Base-by-base conservation (phyloP, 2,797 vertebrate species). In the Catamblyrhynchus diadema region DNA sequence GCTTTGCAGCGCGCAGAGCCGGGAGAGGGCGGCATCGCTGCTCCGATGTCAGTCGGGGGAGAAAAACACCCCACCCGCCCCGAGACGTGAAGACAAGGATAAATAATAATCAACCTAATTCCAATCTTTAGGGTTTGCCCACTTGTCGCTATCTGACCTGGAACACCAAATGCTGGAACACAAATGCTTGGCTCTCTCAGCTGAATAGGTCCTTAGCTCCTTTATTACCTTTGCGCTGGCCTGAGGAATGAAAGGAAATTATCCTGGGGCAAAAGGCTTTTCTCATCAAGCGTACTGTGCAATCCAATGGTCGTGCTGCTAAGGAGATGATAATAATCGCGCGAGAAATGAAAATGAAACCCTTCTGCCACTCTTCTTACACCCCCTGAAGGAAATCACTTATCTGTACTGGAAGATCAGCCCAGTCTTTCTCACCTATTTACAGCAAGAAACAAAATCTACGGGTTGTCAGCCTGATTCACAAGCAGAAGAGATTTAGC, bases 251-350 rank as follows among this genome's bases (percentile, higher is more conserved):
- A 54, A 51, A 70, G 23, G 64, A 48, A 35, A 23, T 5, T 5
- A 24, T 14, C 1, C 7, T 7, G 37, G 28, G 14, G 56, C 37
- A 27, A 35, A 81, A 78, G 35, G 59, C 75, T 53, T 44, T 56
- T 64, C 37, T 59, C 6, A 2, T 20, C 28, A 2, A 56, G 48
- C 8, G 0, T 2, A 1, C 32, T 6, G 2, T 8, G 6, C 51
- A 14, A 37, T 39, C 60, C 56, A 35, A 1, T 17, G 16, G 12
- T 8, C 32, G 18, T 7, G 67, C 64, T 51, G 79, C 51, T 32
- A 8, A 70, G 33, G 33, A 82, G 23, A 41, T 67, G 56, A 6
- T 39, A 61, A 48, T 23, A 62, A 51, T 19, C 3, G 0, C 27
- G 2, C 2, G 11, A 64, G 37, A 39, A 86, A 65, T 17, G 24